A percentile compares a stretch with the other conserved stretches of the same genome.
Conservation (phyloP, 2,888 invertebrate species). For the Philereme transversata region DNA sequence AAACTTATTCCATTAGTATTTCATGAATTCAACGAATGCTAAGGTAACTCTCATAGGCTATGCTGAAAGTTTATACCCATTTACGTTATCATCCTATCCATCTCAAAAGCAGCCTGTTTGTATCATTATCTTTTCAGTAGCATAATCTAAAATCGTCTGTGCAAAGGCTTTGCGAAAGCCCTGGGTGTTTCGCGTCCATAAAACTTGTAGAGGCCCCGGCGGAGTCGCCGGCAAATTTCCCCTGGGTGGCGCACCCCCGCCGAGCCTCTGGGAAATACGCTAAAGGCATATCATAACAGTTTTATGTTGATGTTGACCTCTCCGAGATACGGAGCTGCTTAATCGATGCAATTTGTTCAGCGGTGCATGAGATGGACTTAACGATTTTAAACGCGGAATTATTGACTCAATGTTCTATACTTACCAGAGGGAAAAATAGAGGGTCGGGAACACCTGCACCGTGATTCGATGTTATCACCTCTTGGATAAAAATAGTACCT, state of each 20-base stretch:
- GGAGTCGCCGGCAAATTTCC: slow-evolving; percentile 82
- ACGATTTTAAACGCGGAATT: slow-evolving; percentile 4
- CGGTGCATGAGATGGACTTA: slow-evolving; percentile 16
- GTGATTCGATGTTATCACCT: neutral
- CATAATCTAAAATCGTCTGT: slow-evolving; percentile 10
- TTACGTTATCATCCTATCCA: too few relatives aligned
- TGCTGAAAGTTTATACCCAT: too few relatives aligned
- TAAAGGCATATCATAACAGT: slow-evolving; percentile 83
- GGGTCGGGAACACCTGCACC: neutral
- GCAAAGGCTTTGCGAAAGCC: slow-evolving; percentile 46
- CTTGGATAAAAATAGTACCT: neutral
- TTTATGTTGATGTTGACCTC: slow-evolving; percentile 83
- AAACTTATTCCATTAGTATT: too few relatives aligned
- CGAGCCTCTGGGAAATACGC: slow-evolving; percentile 78
- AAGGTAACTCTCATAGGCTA: too few relatives aligned
- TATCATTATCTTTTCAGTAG: too few relatives aligned
- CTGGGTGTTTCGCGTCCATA: slow-evolving; percentile 77
- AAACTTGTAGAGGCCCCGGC: slow-evolving; percentile 81
- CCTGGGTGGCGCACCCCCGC: slow-evolving; percentile 72
- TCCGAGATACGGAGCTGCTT: slow-evolving; percentile 55
- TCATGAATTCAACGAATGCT: too few relatives aligned
- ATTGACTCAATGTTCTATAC: neutral
- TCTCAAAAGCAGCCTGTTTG: too few relatives aligned
- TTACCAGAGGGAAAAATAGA: neutral
- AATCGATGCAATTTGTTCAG: slow-evolving; percentile 56